Evolutionary conservation across 1,140 invertebrate genomes (phyloP), one percentile per base, ranked within the genome.

Genomic region (Yoshiicerus persimilis): DNA sequence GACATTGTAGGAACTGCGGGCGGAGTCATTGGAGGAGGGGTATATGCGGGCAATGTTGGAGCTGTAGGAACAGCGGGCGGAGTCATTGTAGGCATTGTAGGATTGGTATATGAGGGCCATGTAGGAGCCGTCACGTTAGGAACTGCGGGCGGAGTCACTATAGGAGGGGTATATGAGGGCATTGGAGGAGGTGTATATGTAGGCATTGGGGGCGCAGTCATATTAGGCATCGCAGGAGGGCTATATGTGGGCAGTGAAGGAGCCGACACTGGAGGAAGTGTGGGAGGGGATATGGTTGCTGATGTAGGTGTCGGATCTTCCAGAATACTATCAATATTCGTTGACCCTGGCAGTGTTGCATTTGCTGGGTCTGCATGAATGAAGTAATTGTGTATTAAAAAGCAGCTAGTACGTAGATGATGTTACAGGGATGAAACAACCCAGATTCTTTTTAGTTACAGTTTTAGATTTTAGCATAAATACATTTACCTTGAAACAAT

Each of bases 221-320:
- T 47, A 30, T 39, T 84, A 2, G 87, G 87, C 87, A 87, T 36
- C 6, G 80, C 66, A 5, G 87, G 87, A 11, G 86, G 9, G 13
- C n/a, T 23, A 66, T 56, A 86, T 11, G 23, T 64, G 1, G 39
- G 56, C 30, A 66, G 20, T 5, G 47, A 9, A 16, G 39, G 56
- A 5, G 38, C 0, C 56, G 27, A 8, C 0, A 23, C 23, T 85
- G 27, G 20, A 2, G 38, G 47, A 20, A 41, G 5, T 1, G 16
- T 11, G 0, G n/a, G 38, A 16, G 32, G 1, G 9, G 80, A 3
- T 10, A 16, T 20, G 0, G 11, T 10, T 25, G 20, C 0, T 38
- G 32, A 23, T 20, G 20, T 16, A 20, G 47, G 20, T 56, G 39
- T 41, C 10, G 47, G 13, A 5, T 56, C 47, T 5, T 56, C 20